phyloP scores from a whole-genome alignment of 1,140 invertebrate species.

The Nephila pilipes region DNA sequence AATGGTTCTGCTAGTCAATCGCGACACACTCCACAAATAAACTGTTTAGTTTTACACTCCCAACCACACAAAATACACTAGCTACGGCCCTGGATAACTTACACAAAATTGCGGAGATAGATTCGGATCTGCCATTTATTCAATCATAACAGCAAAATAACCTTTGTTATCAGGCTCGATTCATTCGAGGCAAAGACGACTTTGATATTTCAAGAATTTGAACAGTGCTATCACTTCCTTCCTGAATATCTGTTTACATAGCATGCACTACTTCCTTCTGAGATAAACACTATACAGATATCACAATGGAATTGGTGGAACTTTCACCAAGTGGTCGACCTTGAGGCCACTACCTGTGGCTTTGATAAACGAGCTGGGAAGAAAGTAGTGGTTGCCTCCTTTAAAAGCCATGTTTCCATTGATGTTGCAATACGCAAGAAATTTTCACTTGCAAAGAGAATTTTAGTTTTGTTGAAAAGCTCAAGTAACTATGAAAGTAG shows the following conservation, averaged over 20 bases:
- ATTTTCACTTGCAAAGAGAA: neutral
- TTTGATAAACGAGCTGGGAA: neutral
- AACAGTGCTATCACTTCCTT: neutral
- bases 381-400: conserved; percentile 26
- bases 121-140: too few species aligned
- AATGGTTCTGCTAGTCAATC: too few species aligned
- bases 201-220: neutral
- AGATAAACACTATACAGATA: neutral
- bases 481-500: too few species aligned
- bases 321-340: conserved; percentile 28
- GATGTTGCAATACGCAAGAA: neutral
- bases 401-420: neutral
- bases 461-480: neutral
- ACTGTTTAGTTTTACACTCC: too few species aligned
- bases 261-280: neutral
- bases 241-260: conserved; percentile 16
- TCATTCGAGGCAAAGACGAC: neutral
- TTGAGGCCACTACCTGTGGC: neutral
- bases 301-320: conserved; percentile 11
- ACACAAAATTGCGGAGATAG: too few species aligned
- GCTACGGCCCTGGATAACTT: too few species aligned
- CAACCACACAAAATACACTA: too few species aligned
- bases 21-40: too few species aligned
- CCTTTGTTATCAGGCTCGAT: neutral
- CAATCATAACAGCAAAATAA: too few species aligned